Evolutionary conservation across 2,797 vertebrate species (phyloP), one percentile per base, ranked within the genome.

Genomic region (Intellagama lesueurii): DNA sequence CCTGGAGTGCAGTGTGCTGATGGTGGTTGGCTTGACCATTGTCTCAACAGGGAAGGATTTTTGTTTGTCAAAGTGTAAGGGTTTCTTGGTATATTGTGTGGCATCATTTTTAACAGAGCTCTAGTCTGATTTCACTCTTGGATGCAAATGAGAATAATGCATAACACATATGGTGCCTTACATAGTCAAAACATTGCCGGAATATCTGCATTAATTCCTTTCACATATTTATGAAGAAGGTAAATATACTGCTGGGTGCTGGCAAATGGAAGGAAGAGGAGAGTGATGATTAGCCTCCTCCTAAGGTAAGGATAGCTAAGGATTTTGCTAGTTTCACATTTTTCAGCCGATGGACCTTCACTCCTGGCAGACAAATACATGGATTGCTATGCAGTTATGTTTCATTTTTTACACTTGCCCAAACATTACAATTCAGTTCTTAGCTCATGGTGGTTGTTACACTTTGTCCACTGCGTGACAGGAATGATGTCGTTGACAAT

Each of bases 81-180:
- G 12, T 16, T 60, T 60, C 22, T 0, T 68, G 69, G 3, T 30
- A 40, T 47, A 26, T 49, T 30, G 22, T 22, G 5, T 40, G n/a
- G 32, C 35, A 66, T 81, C 75, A 47, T 60, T 88, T 19, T 0
- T 19, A 87, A 77, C 64, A 86, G 80, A 82, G 86, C 77, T 81
- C 81, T 7, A 60, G 28, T 60, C 88, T 92, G 7, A 92, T 94
- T 95, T 86, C 17, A 3, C 75, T 91, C 44, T 24, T 2, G 0
- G 35, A 92, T 86, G 90, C 88, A 94, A 93, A 91, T 89, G 85
- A 66, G 56, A 92, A 80, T 80, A 92, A 92, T 90, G 94, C 86
- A 89, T 91, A 77, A 92, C 91, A 85, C 47, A 60, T 86, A 52
- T 2, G 91, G 28, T 49, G n/a, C n/a, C 93, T 92, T 56, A 30